These are phyloP conservation scores for Subacronicta megacephala DNA, from an alignment of 2,888 invertebrate species.

Conservation along the genomic window DNA sequence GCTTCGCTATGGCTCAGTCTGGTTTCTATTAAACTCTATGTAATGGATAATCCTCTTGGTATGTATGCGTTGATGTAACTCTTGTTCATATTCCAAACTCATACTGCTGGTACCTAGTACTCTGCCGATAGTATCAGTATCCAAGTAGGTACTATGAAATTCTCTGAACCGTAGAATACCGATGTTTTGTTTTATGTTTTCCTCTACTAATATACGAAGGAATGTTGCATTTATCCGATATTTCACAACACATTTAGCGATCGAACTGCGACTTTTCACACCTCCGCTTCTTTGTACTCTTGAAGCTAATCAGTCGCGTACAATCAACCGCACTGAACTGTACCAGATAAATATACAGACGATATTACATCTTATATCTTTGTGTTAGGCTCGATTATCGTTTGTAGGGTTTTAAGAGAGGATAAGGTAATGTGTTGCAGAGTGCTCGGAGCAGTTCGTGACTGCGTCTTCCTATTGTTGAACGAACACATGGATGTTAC, in stretches of 20 bases:
- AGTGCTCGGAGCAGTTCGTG: slow-evolving; percentile 52
- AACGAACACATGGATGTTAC: slow-evolving; percentile 38
- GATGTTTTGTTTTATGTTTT: slow-evolving; percentile 35
- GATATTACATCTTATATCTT: slow-evolving; percentile 12
- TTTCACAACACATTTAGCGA: slow-evolving; percentile 69
- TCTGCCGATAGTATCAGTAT: slow-evolving; percentile 5
- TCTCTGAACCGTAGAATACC: slow-evolving; percentile 27
- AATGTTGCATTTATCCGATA: slow-evolving; percentile 63
- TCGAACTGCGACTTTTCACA: slow-evolving; percentile 67
- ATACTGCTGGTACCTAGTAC: too few species aligned
- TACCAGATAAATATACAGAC: slow-evolving; percentile 6
- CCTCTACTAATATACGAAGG: slow-evolving; percentile 32
- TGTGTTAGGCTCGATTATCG: slow-evolving; percentile 17
- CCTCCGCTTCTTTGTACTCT: slow-evolving; percentile 51
- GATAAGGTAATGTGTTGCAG: slow-evolving; percentile 48
- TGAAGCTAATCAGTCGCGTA: slow-evolving; percentile 49
- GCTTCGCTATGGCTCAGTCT: too few species aligned
- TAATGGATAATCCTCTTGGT: too few species aligned
- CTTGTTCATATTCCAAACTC: background rate
- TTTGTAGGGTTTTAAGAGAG: slow-evolving; percentile 5
- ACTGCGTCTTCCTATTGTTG: slow-evolving; percentile 52
- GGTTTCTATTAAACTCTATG: too few species aligned
- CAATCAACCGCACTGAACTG: slow-evolving; percentile 36
- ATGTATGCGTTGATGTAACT: too few species aligned
- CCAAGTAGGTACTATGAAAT: slow-evolving; percentile 1